Percentiles rank a stretch among this genome's conserved stretches.
Conservation (phyloP, 2,888 invertebrate genomes). For the Pycnomerus fuliginosus region DNA sequence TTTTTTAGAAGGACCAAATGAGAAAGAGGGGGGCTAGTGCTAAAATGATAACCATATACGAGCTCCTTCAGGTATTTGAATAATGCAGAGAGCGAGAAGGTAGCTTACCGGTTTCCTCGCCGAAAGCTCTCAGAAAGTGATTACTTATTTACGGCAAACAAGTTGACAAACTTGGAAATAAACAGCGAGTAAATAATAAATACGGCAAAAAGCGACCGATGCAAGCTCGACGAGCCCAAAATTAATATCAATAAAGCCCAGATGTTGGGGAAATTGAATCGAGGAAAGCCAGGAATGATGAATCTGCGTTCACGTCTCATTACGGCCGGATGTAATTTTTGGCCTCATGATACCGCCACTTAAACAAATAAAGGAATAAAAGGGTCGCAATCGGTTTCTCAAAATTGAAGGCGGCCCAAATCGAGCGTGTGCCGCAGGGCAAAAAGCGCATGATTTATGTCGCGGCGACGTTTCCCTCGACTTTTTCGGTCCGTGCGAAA, state of each 20-base stretch:
- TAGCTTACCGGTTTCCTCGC: too few relatives aligned
- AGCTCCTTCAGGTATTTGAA: too few relatives aligned
- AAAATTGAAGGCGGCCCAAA: conserved; percentile 15
- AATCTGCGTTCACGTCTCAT: conserved; percentile 20
- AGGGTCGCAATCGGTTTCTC: conserved; percentile 2
- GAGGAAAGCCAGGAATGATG: conserved; percentile 17
- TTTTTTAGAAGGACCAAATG: too few relatives aligned
- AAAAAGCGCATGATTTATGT: conserved; percentile 7
- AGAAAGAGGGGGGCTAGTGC: too few relatives aligned
- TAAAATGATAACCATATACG: too few relatives aligned
- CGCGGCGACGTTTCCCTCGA: conserved; percentile 6
- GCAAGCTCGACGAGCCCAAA: conserved; percentile 16
- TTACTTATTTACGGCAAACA: conserved; percentile 29
- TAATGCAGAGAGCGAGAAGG: too few relatives aligned
- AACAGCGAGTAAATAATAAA: conserved; percentile 20
- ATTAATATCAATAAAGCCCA: conserved; percentile 22
- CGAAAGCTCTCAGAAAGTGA: conserved; percentile 25
- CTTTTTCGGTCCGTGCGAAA: conserved; percentile 10
- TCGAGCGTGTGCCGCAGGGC: conserved; percentile 10
- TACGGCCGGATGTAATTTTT: conserved; percentile 13
- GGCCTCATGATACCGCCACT: conserved; percentile 13
- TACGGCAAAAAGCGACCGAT: conserved; percentile 18
- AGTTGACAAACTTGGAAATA: conserved; percentile 27
- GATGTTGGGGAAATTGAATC: conserved; percentile 23
- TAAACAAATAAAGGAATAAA: conserved; percentile 7